These are phyloP conservation scores for Crossaster papposus DNA, from an alignment of 53 echinoderm and acorn worm species.

Conservation along the genomic window DNA sequence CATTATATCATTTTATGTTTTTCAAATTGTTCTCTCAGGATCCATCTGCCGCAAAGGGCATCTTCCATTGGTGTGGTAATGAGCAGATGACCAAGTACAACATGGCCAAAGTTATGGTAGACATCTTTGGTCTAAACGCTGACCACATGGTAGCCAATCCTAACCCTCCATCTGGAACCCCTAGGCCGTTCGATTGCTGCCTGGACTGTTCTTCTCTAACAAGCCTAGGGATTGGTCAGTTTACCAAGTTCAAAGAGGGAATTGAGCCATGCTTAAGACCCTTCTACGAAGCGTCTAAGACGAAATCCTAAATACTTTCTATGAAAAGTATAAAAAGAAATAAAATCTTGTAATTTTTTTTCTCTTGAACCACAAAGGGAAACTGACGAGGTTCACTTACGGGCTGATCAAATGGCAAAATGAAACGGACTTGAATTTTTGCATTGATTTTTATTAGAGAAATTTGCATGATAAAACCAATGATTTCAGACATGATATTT, in stretches of 20 bases:
- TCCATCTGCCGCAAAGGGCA: conserved; percentile 68
- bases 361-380: no score
- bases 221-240: conserved; percentile 68
- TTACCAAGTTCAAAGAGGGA: conserved; percentile 70
- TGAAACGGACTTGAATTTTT: no score
- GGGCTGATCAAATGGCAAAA: no score
- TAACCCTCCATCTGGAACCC: conserved; percentile 65
- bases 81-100: conserved; percentile 77
- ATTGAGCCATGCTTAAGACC: conserved; percentile 72
- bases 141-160: conserved; percentile 77
- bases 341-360: no score
- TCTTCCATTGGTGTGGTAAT: conserved; percentile 81
- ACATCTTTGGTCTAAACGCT: conserved; percentile 66
- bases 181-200: conserved; percentile 73
- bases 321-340: neutral
- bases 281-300: conserved; percentile 31
- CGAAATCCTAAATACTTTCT: neutral
- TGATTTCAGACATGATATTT: no score
- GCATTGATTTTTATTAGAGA: no score
- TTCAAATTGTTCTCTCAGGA: conserved; percentile 44
- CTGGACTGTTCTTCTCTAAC: conserved; percentile 65
- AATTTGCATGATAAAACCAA: no score
- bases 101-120: conserved; percentile 75
- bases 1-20: neutral
- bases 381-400: no score